Conservation (phyloP, 2,888 invertebrate species). For the Muschampia plurimacula region DNA sequence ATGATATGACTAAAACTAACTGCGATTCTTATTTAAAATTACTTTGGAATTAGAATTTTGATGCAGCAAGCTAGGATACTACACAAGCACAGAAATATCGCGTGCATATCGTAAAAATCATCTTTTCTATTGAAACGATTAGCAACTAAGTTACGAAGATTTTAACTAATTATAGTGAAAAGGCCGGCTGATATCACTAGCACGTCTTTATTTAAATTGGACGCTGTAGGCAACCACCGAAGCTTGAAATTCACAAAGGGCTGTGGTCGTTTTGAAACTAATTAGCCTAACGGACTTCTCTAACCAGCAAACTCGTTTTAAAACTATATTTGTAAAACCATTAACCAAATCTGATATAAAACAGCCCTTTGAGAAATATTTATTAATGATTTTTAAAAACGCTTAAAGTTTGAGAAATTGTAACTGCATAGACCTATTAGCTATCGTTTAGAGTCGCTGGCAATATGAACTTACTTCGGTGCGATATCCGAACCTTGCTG, state of each 20-base stretch:
- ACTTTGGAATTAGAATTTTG: constrained; percentile 66
- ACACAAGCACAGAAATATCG: constrained; percentile 72
- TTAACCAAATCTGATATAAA: constrained; percentile 22
- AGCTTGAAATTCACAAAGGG: constrained; percentile 81
- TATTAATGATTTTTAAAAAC: constrained; percentile 17
- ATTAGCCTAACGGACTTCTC: constrained; percentile 75
- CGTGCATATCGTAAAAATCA: constrained; percentile 56
- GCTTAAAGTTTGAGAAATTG: constrained; percentile 14
- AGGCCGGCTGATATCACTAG: constrained; percentile 67
- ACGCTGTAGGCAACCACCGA: constrained; percentile 71
- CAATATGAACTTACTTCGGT: constrained; percentile 90
- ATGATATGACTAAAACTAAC: constrained; percentile 33
- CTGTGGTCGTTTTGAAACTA: constrained; percentile 82
- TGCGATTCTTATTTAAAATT: constrained; percentile 38
- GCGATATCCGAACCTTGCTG: constrained; percentile 97
- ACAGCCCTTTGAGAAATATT: constrained; percentile 39
- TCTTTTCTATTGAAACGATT: constrained; percentile 53
- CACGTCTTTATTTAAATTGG: constrained; percentile 76
- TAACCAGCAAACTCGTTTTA: constrained; percentile 52
- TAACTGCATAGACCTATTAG: constrained; percentile 47
- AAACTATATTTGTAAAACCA: constrained; percentile 18
- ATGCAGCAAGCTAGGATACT: constrained; percentile 85
- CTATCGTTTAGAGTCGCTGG: constrained; percentile 56
- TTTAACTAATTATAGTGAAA: constrained; percentile 69
- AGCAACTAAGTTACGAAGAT: constrained; percentile 72